Conservation (phyloP, 2,797 vertebrate species). For the Champsocephalus gunnari region DNA sequence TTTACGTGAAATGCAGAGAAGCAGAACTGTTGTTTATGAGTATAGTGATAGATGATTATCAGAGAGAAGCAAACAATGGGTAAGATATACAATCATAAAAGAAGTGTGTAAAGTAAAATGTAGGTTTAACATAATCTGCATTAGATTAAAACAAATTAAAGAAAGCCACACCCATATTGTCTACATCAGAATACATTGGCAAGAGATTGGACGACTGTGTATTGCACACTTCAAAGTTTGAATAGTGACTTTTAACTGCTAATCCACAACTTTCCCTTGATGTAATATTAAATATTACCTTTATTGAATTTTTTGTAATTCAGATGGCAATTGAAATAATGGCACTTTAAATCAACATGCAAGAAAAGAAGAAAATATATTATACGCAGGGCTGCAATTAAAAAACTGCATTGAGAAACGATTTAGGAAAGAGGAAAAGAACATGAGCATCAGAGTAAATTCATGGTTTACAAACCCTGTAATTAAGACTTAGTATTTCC, state of each 20-base stretch:
- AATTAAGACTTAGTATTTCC: neutral
- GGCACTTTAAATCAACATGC: neutral
- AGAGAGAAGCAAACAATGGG: neutral
- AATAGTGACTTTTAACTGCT: neutral
- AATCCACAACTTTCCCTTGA: neutral
- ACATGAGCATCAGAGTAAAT: neutral
- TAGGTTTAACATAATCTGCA: slow-evolving; percentile 1
- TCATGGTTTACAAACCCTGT: neutral
- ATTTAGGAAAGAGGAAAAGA: neutral
- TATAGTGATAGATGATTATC: neutral
- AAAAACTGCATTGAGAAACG: no score
- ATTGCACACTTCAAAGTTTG: neutral
- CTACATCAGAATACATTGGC: neutral
- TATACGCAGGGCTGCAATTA: neutral
- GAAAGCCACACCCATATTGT: neutral
- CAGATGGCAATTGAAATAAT: slow-evolving; percentile 1
- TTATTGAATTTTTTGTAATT: neutral
- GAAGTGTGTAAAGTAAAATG: neutral
- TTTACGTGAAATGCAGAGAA: slow-evolving; percentile 20
- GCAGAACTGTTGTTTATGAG: slow-evolving; percentile 14
- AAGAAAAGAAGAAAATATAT: neutral
- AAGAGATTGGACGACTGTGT: neutral
- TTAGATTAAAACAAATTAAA: neutral
- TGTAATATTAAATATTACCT: neutral
- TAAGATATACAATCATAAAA: neutral